Evolutionary conservation across 2,113 vertebrate species (phyloP).

Genomic region (Mesitornis unicolor): DNA sequence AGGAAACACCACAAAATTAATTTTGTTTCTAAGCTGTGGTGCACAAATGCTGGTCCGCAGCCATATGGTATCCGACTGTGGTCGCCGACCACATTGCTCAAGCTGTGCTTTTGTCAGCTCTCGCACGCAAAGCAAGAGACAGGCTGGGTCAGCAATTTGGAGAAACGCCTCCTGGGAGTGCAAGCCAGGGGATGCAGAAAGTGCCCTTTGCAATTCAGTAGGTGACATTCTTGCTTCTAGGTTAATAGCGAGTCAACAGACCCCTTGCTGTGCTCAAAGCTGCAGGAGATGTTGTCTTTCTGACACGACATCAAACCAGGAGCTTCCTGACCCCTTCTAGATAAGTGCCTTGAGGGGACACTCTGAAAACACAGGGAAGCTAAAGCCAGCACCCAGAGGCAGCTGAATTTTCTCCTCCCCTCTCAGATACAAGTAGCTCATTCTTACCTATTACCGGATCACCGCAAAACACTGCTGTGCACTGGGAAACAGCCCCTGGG

Average conservation of each 20-base stretch:
- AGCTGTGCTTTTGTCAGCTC: conserved; percentile 6
- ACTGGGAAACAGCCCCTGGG: background rate
- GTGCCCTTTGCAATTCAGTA: background rate
- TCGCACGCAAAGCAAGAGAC: background rate
- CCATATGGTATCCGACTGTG: background rate
- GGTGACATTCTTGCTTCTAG: background rate
- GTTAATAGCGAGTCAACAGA: background rate
- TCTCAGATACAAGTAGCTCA: background rate
- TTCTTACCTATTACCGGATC: background rate
- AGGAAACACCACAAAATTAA: background rate
- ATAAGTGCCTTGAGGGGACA: background rate
- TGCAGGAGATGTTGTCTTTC: background rate
- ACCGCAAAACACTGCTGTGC: fast-evolving
- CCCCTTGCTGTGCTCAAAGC: background rate
- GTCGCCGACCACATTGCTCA: background rate
- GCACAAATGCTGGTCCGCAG: background rate
- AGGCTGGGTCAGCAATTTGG: background rate
- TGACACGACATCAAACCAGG: background rate
- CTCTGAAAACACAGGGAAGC: background rate
- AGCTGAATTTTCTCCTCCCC: background rate
- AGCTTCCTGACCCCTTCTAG: conserved; percentile 15
- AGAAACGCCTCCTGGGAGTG: background rate
- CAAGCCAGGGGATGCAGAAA: background rate
- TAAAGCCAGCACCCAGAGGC: background rate
- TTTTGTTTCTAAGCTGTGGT: background rate